Evolutionary conservation across 2,888 invertebrate genomes (phyloP).

Genomic region (Cephus nigrinus): DNA sequence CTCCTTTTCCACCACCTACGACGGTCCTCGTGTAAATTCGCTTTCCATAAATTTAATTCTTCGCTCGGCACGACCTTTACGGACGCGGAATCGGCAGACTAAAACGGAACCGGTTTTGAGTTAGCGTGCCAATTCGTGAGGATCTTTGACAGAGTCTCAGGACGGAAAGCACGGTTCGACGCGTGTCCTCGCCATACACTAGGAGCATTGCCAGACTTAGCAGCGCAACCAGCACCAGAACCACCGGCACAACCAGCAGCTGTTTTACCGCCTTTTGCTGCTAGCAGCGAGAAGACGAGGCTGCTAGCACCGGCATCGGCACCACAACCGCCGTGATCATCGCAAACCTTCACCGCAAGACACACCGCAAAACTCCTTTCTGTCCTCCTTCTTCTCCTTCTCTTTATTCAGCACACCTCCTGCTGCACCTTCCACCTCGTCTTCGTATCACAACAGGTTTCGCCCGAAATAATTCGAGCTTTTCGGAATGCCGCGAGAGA

Average conservation of each 20-base stretch:
- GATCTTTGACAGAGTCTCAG: no score
- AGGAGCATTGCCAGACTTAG: no score
- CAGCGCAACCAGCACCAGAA: constrained; percentile 25
- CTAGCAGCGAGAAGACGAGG: background rate
- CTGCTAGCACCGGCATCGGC: constrained; percentile 37
- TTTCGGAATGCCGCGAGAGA: no score
- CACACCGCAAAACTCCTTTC: background rate
- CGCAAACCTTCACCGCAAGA: constrained; percentile 21
- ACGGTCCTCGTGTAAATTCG: constrained; percentile 53
- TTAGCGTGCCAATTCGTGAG: background rate
- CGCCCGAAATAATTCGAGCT: no score
- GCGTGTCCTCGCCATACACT: no score
- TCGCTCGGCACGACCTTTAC: constrained; percentile 50
- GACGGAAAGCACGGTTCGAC: no score
- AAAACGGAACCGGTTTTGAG: constrained; percentile 60
- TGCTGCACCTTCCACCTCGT: constrained; percentile 1
- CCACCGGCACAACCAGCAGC: no score
- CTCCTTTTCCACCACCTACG: no score
- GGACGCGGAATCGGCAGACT: constrained; percentile 54
- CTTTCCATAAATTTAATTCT: constrained; percentile 53
- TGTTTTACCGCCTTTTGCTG: no score
- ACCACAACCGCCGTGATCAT: constrained; percentile 25
- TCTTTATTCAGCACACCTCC: background rate
- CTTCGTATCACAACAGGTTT: no score
- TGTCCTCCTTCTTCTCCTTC: constrained; percentile 4